Evolutionary conservation across 2,888 invertebrate species (phyloP), one percentile per base, ranked within the genome.

Genomic region (Drosophila conformis): DNA sequence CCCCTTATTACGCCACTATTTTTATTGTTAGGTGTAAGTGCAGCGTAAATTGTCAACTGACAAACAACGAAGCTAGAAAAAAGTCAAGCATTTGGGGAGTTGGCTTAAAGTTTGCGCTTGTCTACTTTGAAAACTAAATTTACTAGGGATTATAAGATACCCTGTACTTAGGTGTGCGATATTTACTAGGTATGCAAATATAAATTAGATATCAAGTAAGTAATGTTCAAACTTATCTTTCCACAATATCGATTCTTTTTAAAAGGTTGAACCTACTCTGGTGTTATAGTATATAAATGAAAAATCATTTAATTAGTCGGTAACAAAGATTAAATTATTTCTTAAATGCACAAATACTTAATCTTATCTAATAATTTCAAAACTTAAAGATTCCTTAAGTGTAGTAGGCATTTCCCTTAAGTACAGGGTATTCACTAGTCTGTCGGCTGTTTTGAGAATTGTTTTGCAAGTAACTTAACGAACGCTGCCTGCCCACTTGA

Each of bases 31-130:
- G 63, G 61, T 68, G 83, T 51, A 81, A 81, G 70, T 82, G 82
- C 78, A 76, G 54, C 66, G 60, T 73, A 57, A 73, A 76, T 82
- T 84, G 83, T 76, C 64, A 67, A 69, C 66, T 48, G 49, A 31
- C 66, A 75, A 74, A 78, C 82, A 77, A 80, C 53, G 61, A 36
- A 25, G 15, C 2, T 15, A 46, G 2, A 15, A 40, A 54, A 66
- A 27, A 33, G 4, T 11, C 33, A 73, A 76, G 77, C 75, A 80
- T 80, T 80, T 80, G 64, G 66, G 78, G 77, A 80, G 77, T 65
- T 60, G 35, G 40, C 4, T 46, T 48, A 58, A 68, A 82, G 67
- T 74, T 71, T 73, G 60, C 42, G 25, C 51, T 42, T 46, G 70
- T 60, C 57, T 54, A 48, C 31, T 40, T 31, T 25, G 46, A 58